phyloP scores from a whole-genome alignment of 2,113 vertebrate species.

The Notarius lentiginosus region DNA sequence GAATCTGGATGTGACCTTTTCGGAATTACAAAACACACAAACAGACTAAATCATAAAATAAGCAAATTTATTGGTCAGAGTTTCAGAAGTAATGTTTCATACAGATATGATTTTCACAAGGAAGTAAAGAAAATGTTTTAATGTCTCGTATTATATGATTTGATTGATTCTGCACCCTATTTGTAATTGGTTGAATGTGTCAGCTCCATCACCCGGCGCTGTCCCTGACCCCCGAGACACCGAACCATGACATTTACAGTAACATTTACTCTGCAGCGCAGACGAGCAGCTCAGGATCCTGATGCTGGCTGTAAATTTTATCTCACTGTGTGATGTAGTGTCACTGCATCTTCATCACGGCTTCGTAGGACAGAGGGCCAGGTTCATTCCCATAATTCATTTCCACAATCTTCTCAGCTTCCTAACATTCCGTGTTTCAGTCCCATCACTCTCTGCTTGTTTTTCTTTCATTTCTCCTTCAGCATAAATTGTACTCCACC shows the following conservation, averaged over 20 bases:
- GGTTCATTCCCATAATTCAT: background rate
- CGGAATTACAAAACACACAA: too few species aligned
- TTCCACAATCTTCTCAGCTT: background rate
- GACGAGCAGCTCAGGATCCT: conserved; percentile 51
- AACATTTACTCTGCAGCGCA: conserved; percentile 66
- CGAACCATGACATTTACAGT: conserved; percentile 59
- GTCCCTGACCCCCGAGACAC: conserved; percentile 44
- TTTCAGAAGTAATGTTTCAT: background rate
- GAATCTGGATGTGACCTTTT: too few species aligned
- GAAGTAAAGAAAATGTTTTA: background rate
- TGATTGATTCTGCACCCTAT: background rate
- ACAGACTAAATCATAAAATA: background rate
- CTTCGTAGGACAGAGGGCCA: conserved; percentile 9
- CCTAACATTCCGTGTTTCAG: background rate
- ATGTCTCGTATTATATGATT: background rate
- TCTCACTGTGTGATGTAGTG: conserved; percentile 39
- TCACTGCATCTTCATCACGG: background rate
- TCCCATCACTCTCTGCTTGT: background rate
- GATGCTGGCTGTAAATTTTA: conserved; percentile 58
- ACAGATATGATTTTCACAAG: background rate
- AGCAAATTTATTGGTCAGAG: background rate
- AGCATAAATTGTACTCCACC: background rate
- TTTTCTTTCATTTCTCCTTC: conserved; percentile 18
- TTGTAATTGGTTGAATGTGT: background rate
- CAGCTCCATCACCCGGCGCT: conserved; percentile 17